Evolutionary conservation across 2,113 vertebrate genomes (phyloP).

Genomic region (Corydoras maculifer): DNA sequence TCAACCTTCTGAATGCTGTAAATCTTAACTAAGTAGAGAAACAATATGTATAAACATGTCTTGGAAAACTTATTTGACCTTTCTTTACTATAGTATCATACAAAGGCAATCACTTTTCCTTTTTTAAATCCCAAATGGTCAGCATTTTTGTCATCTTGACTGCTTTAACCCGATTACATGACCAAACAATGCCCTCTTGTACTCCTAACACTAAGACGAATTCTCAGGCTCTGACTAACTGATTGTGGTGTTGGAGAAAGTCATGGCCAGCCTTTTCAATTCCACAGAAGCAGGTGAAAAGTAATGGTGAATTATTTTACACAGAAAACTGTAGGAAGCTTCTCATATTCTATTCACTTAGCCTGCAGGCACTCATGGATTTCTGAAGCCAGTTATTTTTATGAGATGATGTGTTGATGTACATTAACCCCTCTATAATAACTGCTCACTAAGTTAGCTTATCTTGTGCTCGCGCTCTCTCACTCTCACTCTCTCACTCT

Average conservation of each 20-base stretch:
- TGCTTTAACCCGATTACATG: slow-evolving; percentile 33
- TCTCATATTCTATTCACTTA: slow-evolving; percentile 18
- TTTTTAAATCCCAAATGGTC: background rate
- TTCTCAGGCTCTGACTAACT: slow-evolving; percentile 29
- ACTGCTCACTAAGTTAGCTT: no score
- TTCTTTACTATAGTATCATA: slow-evolving; percentile 1
- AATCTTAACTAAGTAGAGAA: background rate
- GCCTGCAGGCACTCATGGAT: background rate
- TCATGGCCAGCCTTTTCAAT: slow-evolving; percentile 34
- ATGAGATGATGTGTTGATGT: no score
- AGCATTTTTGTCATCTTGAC: slow-evolving; percentile 30
- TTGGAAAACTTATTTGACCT: background rate
- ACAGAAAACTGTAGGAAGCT: slow-evolving; percentile 20
- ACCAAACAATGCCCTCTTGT: slow-evolving; percentile 29
- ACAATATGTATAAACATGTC: background rate
- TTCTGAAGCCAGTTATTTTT: no score
- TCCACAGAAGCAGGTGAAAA: slow-evolving; percentile 34
- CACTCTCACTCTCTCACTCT: no score
- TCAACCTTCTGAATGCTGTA: background rate
- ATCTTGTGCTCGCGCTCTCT: no score
- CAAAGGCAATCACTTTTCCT: background rate
- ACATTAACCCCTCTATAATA: no score
- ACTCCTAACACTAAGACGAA: slow-evolving; percentile 13
- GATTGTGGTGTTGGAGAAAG: slow-evolving; percentile 27
- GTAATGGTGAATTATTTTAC: slow-evolving; percentile 41